Base-by-base conservation (phyloP, 2,888 invertebrate genomes). In the Pycnomerus fuliginosus region DNA sequence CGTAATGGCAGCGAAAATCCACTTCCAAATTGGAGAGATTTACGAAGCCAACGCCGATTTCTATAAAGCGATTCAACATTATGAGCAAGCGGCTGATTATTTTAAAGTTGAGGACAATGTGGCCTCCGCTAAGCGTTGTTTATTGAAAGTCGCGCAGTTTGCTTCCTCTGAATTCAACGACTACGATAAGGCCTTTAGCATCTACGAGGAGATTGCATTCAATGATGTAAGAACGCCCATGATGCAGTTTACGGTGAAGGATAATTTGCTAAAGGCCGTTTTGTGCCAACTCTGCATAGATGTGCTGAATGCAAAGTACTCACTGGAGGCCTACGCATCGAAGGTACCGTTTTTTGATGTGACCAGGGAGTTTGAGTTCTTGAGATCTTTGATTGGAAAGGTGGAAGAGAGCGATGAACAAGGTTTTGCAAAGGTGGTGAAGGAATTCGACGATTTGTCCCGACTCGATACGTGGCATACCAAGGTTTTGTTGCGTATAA, bases 391-490 rank as follows among this genome's bases (percentile, higher is more conserved):
- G 53, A 83, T 90, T 61, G 86, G 89, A 59, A 87, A 90, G 58
- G 77, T 95, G 56, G 93, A 96, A 67, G 92, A 93, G 60, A 87
- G 91, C 69, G 92, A 95, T 72, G 82, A 90, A 32, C 97, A 98
- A 53, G 87, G 84, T 3, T 98, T 90, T 74, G 93, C 94, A 45
- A 92, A 92, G 55, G 84, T 90, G 0, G 88, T 97, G 12, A 88
- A 90, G 68, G 90, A 89, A 27, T 97, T 90, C 72, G 96, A 98
- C 76, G 89, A 90, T 63, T 91, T 93, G 73, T 91, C 92, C 10
- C 84, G 93, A 56, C 79, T 96, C 64, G 94, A 95, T 77, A 90
- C 89, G 68, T 96, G 95, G 95, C 91, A 90, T 72, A 93, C 94
- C 29, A 88, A 88, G 52, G 87, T 96, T 74, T 78, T 96, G 53